Conservation (phyloP, 2,888 invertebrate species). For the Petrolisthes manimaculis region DNA sequence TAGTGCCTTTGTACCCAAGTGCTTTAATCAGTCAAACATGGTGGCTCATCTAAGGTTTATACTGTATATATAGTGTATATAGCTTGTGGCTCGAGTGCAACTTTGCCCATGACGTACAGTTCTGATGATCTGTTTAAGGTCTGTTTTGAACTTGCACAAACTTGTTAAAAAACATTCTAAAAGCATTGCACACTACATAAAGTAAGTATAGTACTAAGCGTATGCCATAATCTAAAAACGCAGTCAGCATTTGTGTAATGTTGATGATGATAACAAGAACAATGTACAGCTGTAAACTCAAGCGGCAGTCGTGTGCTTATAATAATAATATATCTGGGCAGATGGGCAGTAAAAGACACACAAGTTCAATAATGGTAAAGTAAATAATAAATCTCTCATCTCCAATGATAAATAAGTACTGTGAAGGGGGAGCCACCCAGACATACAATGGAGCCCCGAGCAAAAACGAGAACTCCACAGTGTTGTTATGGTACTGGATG, state of each 20-base stretch:
- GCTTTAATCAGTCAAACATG: neutral
- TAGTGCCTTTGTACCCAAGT: slow-evolving; percentile 15
- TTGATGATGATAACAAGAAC: neutral
- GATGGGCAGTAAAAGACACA: neutral
- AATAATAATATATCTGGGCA: neutral
- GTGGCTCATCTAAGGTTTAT: too few species aligned
- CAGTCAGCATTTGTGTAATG: neutral
- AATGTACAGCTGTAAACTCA: too few species aligned
- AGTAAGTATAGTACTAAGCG: neutral
- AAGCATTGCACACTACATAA: slow-evolving; percentile 10
- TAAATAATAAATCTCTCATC: slow-evolving; percentile 32
- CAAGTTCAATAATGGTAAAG: slow-evolving; percentile 28
- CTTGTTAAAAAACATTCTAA: neutral
- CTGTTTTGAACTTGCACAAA: neutral
- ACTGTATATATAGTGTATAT: too few species aligned
- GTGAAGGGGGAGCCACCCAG: slow-evolving; percentile 46
- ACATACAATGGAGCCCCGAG: slow-evolving; percentile 49
- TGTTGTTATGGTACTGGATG: neutral
- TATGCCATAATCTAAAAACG: slow-evolving; percentile 1
- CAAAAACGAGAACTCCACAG: slow-evolving; percentile 23
- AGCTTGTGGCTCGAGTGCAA: too few species aligned
- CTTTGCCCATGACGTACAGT: too few species aligned
- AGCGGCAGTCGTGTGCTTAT: neutral
- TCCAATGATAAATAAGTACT: too few species aligned
- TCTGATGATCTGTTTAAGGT: neutral